Percentiles rank a stretch among this genome's conserved stretches.
These are phyloP conservation scores for Typhlichthys eigenmanni DNA, from an alignment of 2,797 vertebrate species.

Conservation along the genomic window DNA sequence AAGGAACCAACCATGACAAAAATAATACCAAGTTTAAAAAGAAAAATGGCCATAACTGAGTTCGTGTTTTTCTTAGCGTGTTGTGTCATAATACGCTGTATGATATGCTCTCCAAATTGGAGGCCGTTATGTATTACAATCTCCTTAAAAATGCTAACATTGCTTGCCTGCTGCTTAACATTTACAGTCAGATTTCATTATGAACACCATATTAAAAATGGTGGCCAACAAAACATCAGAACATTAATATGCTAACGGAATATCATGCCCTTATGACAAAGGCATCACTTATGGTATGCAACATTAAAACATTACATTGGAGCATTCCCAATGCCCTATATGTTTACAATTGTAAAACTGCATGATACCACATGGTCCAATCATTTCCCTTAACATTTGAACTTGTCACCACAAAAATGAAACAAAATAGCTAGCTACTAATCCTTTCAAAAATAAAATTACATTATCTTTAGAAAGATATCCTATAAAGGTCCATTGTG, in stretches of 20 bases:
- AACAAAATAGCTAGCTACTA: slow-evolving; percentile 53
- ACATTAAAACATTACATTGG: slow-evolving; percentile 55
- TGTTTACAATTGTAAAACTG: slow-evolving; percentile 51
- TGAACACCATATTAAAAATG: slow-evolving; percentile 64
- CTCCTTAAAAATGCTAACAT: slow-evolving; percentile 43
- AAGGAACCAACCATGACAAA: slow-evolving; percentile 38
- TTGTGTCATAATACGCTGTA: slow-evolving; percentile 42
- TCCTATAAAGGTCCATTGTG: slow-evolving; percentile 54
- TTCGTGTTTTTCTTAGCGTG: slow-evolving; percentile 36
- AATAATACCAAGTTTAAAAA: slow-evolving; percentile 47
- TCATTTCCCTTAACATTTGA: slow-evolving; percentile 52
- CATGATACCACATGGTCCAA: slow-evolving; percentile 54
- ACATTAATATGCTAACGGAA: slow-evolving; percentile 63
- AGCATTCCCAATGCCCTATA: slow-evolving; percentile 32
- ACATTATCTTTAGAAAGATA: slow-evolving; percentile 76
- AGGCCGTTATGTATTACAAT: slow-evolving; percentile 46
- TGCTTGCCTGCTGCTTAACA: slow-evolving; percentile 46
- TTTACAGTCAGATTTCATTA: slow-evolving; percentile 46
- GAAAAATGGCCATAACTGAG: slow-evolving; percentile 35
- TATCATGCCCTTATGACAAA: slow-evolving; percentile 59
- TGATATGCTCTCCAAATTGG: slow-evolving; percentile 35
- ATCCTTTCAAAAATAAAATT: slow-evolving; percentile 67
- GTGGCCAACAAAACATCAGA: slow-evolving; percentile 58
- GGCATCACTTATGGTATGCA: slow-evolving; percentile 45
- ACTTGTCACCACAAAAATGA: slow-evolving; percentile 55